Percentiles rank a stretch among this genome's conserved stretches.
Evolutionary conservation across 2,113 vertebrate genomes (phyloP).

Genomic region (Boulengeromyrus knoepffleri): DNA sequence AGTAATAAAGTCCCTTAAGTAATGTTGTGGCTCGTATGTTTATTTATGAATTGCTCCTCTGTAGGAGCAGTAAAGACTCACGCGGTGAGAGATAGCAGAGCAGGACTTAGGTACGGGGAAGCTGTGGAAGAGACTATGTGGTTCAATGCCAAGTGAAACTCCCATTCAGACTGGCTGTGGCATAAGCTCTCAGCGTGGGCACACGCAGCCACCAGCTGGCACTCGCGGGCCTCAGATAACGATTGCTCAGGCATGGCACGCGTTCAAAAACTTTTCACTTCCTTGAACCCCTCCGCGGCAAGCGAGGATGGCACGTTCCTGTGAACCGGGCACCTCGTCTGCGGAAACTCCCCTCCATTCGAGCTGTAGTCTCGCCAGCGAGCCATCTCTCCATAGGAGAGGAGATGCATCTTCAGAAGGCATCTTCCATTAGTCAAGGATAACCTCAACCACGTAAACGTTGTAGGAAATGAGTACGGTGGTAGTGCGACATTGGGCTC

Average conservation of each 20-base stretch:
- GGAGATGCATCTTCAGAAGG: constrained; percentile 33
- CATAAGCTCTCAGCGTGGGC: constrained; percentile 61
- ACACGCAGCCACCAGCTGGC: constrained; percentile 74
- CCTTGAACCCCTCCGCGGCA: constrained; percentile 68
- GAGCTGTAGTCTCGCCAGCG: constrained; percentile 66
- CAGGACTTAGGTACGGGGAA: not conserved
- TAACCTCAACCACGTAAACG: constrained; percentile 25
- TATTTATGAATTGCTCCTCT: not conserved
- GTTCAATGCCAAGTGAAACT: constrained; percentile 31
- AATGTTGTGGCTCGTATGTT: not conserved
- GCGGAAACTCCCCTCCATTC: constrained; percentile 61
- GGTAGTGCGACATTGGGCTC: not conserved
- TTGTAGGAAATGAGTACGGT: not conserved
- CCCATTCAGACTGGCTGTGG: constrained; percentile 55
- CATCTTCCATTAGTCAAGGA: not conserved
- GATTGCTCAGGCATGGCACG: constrained; percentile 70
- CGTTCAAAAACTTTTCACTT: constrained; percentile 75
- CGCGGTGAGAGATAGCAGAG: not conserved
- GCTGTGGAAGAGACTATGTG: not conserved
- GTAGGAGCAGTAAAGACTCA: not conserved
- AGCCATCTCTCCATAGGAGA: constrained; percentile 46
- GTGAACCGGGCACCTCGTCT: constrained; percentile 63
- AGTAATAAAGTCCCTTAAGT: not conserved
- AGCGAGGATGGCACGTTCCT: constrained; percentile 72
- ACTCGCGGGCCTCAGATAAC: constrained; percentile 71